phyloP scores from a whole-genome alignment of 2,888 invertebrate genomes.

The Platycnemis pennipes region DNA sequence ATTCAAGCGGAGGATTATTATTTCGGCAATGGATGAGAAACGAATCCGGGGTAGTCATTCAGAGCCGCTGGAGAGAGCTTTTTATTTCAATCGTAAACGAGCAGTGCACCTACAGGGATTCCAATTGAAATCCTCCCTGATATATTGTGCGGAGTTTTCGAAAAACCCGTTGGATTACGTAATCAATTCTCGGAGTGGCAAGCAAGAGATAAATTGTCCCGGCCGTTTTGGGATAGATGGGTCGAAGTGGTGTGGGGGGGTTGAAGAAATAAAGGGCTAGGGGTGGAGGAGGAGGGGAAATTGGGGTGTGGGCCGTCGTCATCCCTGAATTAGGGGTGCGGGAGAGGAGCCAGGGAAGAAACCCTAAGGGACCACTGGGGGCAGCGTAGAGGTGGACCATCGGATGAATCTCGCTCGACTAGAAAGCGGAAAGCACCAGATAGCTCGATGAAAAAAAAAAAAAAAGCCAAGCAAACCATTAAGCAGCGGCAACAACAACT shows the following conservation, averaged over 20 bases:
- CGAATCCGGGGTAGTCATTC: neutral
- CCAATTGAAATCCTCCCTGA: slow-evolving; percentile 46
- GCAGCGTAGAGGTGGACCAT: neutral
- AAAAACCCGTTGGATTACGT: slow-evolving; percentile 46
- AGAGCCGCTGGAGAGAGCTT: neutral
- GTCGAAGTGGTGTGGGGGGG: neutral
- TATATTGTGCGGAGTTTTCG: slow-evolving; percentile 47
- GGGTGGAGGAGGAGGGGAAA: neutral
- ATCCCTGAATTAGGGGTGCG: neutral
- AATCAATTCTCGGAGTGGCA: slow-evolving; percentile 49
- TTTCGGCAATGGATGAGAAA: neutral
- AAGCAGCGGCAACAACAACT: neutral
- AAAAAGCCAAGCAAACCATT: neutral
- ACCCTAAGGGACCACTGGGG: neutral
- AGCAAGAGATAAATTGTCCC: slow-evolving; percentile 41
- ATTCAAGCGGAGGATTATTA: slow-evolving; percentile 8
- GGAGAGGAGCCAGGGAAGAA: neutral
- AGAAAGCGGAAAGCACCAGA: neutral
- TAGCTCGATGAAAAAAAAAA: neutral
- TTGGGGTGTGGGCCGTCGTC: neutral
- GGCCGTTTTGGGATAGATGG: slow-evolving; percentile 21
- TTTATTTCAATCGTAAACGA: slow-evolving; percentile 40
- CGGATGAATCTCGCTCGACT: neutral
- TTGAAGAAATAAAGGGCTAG: neutral
- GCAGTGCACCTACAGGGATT: slow-evolving; percentile 27